A percentile compares a stretch with the other conserved stretches of the same genome.
Evolutionary conservation across 1,140 invertebrate species (phyloP).

Genomic region (Drosophila busckii): DNA sequence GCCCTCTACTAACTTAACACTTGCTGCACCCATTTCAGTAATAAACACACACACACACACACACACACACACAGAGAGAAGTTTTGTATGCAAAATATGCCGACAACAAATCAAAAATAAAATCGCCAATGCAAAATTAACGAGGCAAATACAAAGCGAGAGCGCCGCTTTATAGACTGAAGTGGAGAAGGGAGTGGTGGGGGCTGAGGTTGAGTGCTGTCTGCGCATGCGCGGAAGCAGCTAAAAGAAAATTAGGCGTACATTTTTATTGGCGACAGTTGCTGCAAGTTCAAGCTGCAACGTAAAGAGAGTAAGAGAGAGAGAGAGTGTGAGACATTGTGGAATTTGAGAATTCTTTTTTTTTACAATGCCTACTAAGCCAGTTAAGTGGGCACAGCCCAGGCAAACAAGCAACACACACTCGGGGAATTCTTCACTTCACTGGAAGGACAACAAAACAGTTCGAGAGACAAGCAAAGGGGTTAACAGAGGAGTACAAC

Average conservation of each 20-base stretch:
- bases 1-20: constrained; percentile 35
- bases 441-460: constrained; percentile 18
- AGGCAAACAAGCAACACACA: constrained; percentile 10
- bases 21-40: constrained; percentile 33
- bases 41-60: too few relatives aligned
- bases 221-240: constrained; percentile 61
- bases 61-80: too few relatives aligned
- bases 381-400: constrained; percentile 65
- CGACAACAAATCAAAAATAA: constrained; percentile 71
- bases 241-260: constrained; percentile 53
- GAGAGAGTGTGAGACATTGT: too few relatives aligned
- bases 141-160: constrained; percentile 33
- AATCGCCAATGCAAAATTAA: constrained; percentile 48
- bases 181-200: not conserved
- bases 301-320: too few relatives aligned
- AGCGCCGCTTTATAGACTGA: not conserved
- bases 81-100: constrained; percentile 72
- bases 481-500: not conserved
- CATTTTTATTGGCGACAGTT: constrained; percentile 66
- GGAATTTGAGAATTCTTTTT: constrained; percentile 9
- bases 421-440: too few relatives aligned
- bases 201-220: constrained; percentile 11
- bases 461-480: constrained; percentile 19
- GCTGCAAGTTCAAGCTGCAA: too few relatives aligned
- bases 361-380: constrained; percentile 34